Conservation (phyloP, 2,888 invertebrate species). For the Digitonthophagus gazella region DNA sequence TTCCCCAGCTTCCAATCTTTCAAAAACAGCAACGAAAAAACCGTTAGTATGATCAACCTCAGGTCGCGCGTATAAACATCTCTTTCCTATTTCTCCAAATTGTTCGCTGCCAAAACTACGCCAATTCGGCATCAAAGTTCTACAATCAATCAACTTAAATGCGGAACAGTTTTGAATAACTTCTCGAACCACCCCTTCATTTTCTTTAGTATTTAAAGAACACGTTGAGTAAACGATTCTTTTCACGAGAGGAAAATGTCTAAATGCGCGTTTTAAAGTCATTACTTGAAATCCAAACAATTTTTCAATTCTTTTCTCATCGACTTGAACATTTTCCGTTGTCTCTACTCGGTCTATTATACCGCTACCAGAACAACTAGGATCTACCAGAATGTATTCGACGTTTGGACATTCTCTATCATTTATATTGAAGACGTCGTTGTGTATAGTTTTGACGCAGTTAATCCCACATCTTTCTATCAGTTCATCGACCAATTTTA, state of each 20-base stretch:
- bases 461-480: conserved; percentile 63
- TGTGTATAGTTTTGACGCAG: conserved; percentile 66
- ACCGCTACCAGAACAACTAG: conserved; percentile 90
- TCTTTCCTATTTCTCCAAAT: conserved; percentile 65
- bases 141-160: conserved; percentile 60
- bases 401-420: conserved; percentile 64
- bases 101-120: conserved; percentile 64
- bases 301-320: conserved; percentile 57
- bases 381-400: conserved; percentile 92
- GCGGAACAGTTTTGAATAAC: conserved; percentile 59
- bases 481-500: conserved; percentile 63
- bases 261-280: conserved; percentile 83
- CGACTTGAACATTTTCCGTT: conserved; percentile 30
- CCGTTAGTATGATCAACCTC: conserved; percentile 83
- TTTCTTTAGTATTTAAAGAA: conserved; percentile 85
- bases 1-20: conserved; percentile 57
- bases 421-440: conserved; percentile 71
- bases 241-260: conserved; percentile 77
- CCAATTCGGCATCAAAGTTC: conserved; percentile 55
- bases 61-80: conserved; percentile 77
- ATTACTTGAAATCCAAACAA: conserved; percentile 78
- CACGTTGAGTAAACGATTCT: conserved; percentile 96
- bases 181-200: conserved; percentile 84
- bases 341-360: conserved; percentile 58
- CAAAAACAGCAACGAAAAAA: conserved; percentile 92